Percentiles rank a stretch among this genome's conserved stretches.
Conservation (phyloP, 2,113 vertebrate genomes). For the Austrofundulus limnaeus region DNA sequence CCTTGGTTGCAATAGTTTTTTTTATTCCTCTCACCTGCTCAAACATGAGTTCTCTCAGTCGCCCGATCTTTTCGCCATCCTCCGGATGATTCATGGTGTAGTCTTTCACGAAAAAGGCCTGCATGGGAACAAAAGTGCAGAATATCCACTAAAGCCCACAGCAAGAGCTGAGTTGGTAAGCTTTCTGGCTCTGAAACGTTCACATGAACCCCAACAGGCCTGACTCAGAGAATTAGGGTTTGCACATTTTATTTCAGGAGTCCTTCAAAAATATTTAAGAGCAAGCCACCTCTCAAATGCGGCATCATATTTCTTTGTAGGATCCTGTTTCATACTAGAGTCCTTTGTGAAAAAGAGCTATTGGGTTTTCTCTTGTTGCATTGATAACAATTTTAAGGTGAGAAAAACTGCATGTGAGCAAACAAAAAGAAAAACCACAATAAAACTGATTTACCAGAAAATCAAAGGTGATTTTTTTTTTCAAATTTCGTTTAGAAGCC, state of each 20-base stretch:
- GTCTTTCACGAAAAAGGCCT: slow-evolving; percentile 98
- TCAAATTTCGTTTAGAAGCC: slow-evolving; percentile 37
- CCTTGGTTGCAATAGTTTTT: neutral
- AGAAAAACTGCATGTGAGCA: too few species aligned
- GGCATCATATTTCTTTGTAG: slow-evolving; percentile 1
- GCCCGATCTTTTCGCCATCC: slow-evolving; percentile 95
- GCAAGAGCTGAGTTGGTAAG: slow-evolving; percentile 18
- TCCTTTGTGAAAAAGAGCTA: too few species aligned
- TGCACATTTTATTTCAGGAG: slow-evolving; percentile 7
- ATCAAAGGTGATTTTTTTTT: too few species aligned
- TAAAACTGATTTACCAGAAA: too few species aligned
- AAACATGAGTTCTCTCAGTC: slow-evolving; percentile 95
- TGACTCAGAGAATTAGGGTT: slow-evolving; percentile 39
- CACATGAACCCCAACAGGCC: slow-evolving; percentile 47
- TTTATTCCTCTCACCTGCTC: slow-evolving; percentile 86
- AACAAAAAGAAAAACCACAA: too few species aligned
- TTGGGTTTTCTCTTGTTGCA: neutral
- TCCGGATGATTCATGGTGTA: slow-evolving; percentile 95
- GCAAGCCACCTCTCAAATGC: slow-evolving; percentile 7
- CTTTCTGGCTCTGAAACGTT: slow-evolving; percentile 21
- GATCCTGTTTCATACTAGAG: too few species aligned
- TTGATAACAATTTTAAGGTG: too few species aligned
- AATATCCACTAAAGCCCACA: slow-evolving; percentile 51
- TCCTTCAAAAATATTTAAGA: slow-evolving; percentile 22
- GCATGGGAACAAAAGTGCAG: slow-evolving; percentile 50